Percentiles rank a stretch among this genome's conserved stretches.
These are phyloP conservation scores for Euwallacea similis DNA, from an alignment of 1,140 invertebrate species.

Conservation along the genomic window DNA sequence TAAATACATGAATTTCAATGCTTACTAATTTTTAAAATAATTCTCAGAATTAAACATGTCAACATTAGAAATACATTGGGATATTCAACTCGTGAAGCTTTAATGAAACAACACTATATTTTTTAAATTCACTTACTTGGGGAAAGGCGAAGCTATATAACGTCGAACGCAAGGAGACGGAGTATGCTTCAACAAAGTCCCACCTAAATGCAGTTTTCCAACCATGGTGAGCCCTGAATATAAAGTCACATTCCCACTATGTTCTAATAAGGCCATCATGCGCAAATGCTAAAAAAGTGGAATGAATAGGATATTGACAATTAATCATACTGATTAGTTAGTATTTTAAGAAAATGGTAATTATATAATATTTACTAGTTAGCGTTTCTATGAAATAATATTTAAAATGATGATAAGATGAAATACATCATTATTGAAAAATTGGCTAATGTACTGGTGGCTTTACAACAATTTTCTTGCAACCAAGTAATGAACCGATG, in stretches of 20 bases:
- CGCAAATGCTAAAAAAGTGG: conserved; percentile 61
- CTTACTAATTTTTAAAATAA: too few relatives aligned
- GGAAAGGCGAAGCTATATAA: conserved; percentile 64
- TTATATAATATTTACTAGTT: too few relatives aligned
- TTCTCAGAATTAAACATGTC: neutral
- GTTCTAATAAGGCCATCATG: conserved; percentile 82
- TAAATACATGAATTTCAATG: too few relatives aligned
- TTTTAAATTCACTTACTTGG: conserved; percentile 50
- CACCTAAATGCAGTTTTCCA: conserved; percentile 82
- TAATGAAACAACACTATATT: neutral
- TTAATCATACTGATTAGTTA: too few relatives aligned
- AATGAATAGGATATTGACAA: neutral
- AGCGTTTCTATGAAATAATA: conserved; percentile 1
- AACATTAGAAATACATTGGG: neutral
- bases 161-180: conserved; percentile 61
- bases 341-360: too few relatives aligned
- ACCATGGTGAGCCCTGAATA: conserved; percentile 80
- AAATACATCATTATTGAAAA: too few relatives aligned
- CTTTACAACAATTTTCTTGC: neutral
- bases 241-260: conserved; percentile 75
- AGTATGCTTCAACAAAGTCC: conserved; percentile 64
- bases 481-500: too few relatives aligned
- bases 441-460: too few relatives aligned
- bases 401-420: neutral
- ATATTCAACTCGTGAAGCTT: neutral